Conservation (phyloP, 53 echinoderm and acorn worm species). For the Echinometra lucunter region DNA sequence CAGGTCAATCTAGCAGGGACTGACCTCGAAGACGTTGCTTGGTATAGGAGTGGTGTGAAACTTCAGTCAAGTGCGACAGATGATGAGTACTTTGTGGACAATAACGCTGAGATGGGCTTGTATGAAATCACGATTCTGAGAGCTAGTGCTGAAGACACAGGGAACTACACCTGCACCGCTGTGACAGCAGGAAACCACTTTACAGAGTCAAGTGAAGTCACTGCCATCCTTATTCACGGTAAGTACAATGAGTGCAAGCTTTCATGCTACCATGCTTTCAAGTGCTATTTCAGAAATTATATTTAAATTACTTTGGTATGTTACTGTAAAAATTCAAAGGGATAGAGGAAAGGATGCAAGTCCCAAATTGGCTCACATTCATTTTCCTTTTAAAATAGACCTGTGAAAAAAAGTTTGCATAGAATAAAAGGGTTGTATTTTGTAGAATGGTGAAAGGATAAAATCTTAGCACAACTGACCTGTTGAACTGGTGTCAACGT, state of each 20-base stretch:
- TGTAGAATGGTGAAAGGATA: too few species aligned
- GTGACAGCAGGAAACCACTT: neutral
- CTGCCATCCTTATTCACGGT: neutral
- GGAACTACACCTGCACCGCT: slow-evolving; percentile 26
- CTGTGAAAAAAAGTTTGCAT: too few species aligned
- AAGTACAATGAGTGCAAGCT: neutral
- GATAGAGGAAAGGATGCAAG: too few species aligned
- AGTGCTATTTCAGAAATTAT: too few species aligned
- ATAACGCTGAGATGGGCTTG: neutral
- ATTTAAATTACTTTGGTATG: too few species aligned
- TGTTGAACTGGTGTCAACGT: too few species aligned
- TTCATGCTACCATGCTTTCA: too few species aligned
- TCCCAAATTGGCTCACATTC: too few species aligned
- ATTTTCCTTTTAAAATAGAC: too few species aligned
- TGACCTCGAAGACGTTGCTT: slow-evolving; percentile 9
- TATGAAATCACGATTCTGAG: slow-evolving; percentile 19
- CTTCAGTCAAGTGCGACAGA: neutral
- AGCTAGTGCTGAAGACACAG: neutral
- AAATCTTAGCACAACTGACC: too few species aligned
- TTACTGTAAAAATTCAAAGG: too few species aligned
- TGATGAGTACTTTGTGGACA: neutral
- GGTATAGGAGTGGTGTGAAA: neutral
- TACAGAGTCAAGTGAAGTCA: neutral
- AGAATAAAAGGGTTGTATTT: too few species aligned
- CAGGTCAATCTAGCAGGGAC: neutral